Evolutionary conservation across 2,113 vertebrate genomes (phyloP).

Genomic region (Muntiacus reevesi): DNA sequence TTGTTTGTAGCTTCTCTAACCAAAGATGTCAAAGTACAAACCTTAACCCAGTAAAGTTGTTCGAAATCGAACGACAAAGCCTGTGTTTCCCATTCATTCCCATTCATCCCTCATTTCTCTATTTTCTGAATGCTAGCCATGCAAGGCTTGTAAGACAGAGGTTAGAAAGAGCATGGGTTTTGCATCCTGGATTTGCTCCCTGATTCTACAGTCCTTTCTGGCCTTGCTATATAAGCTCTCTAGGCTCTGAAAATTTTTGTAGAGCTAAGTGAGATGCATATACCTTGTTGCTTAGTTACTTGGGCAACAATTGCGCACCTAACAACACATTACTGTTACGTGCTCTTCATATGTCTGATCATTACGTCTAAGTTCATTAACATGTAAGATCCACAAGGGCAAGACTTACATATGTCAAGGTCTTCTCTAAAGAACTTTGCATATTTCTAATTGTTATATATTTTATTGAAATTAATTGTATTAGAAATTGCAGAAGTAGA

Average conservation of each 20-base stretch:
- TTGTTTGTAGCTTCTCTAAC: neutral
- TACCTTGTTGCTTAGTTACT: neutral
- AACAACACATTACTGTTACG: neutral
- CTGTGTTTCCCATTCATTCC: neutral
- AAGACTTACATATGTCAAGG: neutral
- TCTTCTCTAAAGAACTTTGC: neutral
- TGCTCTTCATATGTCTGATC: neutral
- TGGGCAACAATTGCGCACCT: neutral
- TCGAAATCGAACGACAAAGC: neutral
- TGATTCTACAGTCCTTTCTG: neutral
- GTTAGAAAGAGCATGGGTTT: neutral
- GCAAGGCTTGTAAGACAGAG: neutral
- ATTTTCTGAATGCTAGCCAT: neutral
- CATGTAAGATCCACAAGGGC: neutral
- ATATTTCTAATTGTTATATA: neutral
- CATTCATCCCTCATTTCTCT: neutral
- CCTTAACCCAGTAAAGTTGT: neutral
- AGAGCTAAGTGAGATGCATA: neutral
- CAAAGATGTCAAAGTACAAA: neutral
- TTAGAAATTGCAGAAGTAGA: neutral
- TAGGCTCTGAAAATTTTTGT: neutral
- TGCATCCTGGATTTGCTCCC: neutral
- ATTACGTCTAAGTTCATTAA: neutral
- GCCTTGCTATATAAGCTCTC: neutral
- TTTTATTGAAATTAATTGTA: constrained; percentile 16